Evolutionary conservation across 2,888 invertebrate genomes (phyloP), one percentile per base, ranked within the genome.

Genomic region (Sialis lutaria): DNA sequence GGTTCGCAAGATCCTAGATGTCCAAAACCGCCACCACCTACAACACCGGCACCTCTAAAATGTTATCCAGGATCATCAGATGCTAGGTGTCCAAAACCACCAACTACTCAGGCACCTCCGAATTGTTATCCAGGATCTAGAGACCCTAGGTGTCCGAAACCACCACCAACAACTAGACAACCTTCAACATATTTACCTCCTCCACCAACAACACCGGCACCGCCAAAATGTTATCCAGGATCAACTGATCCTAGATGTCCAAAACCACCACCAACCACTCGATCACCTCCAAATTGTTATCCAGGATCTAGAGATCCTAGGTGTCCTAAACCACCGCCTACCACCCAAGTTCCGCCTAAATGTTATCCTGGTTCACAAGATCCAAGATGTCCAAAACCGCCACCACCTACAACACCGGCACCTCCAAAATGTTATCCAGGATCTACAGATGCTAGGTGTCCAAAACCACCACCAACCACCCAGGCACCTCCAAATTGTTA

Each of bases 371-470:
- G 62, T 2, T 57, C 55, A 22, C 6, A 56, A 2, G 65, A 66
- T 46, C 63, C 65, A 0, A 55, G 63, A 22, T 66, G 65, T 46
- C 58, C 62, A 0, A n/a, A n/a, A n/a, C n/a, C n/a, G n/a, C n/a
- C n/a, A n/a, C n/a, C n/a, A n/a, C n/a, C n/a, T n/a, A n/a, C n/a
- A n/a, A n/a, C n/a, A n/a, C n/a, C n/a, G n/a, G n/a, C n/a, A n/a
- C n/a, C n/a, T n/a, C n/a, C n/a, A n/a, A n/a, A n/a, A n/a, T n/a
- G n/a, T n/a, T n/a, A n/a, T n/a, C n/a, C n/a, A n/a, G n/a, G n/a
- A n/a, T n/a, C n/a, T n/a, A n/a, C n/a, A n/a, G n/a, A n/a, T n/a
- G n/a, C n/a, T n/a, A n/a, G n/a, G n/a, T n/a, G n/a, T n/a, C n/a
- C n/a, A n/a, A n/a, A n/a, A n/a, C n/a, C n/a, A n/a, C n/a, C n/a